Evolutionary conservation across 2,888 invertebrate genomes (phyloP).

Genomic region (Hemaris fuciformis): DNA sequence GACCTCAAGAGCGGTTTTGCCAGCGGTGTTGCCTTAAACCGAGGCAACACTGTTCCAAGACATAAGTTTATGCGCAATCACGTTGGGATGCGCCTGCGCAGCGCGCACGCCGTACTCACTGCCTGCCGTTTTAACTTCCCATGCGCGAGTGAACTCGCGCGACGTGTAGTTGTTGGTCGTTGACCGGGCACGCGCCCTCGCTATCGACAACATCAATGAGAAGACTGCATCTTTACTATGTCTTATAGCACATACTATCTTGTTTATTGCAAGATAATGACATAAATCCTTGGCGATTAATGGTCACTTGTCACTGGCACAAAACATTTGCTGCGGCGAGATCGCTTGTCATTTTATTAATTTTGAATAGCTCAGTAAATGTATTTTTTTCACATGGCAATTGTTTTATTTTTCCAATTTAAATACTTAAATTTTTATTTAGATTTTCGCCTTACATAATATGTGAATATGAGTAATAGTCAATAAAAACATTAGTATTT

Average conservation of each 20-base stretch:
- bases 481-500: too few species aligned
- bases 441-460: too few species aligned
- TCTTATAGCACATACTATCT: background rate
- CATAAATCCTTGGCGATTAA: background rate
- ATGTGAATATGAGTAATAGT: too few species aligned
- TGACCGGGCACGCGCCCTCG: constrained; percentile 66
- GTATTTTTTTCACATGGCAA: too few species aligned
- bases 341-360: background rate
- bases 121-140: constrained; percentile 25
- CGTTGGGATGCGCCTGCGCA: constrained; percentile 29
- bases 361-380: background rate
- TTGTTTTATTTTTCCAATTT: too few species aligned
- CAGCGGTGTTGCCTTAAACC: background rate
- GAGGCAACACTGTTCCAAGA: background rate
- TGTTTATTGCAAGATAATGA: background rate
- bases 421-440: too few species aligned
- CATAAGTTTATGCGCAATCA: background rate
- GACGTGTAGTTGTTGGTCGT: constrained; percentile 55
- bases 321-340: background rate
- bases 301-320: background rate
- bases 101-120: constrained; percentile 16
- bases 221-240: constrained; percentile 24
- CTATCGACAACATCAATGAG: constrained; percentile 34
- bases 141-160: constrained; percentile 55
- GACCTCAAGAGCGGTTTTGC: background rate